Evolutionary conservation across 2,888 invertebrate species (phyloP), one percentile per base, ranked within the genome.

Genomic region (Mechanitis messenoides): DNA sequence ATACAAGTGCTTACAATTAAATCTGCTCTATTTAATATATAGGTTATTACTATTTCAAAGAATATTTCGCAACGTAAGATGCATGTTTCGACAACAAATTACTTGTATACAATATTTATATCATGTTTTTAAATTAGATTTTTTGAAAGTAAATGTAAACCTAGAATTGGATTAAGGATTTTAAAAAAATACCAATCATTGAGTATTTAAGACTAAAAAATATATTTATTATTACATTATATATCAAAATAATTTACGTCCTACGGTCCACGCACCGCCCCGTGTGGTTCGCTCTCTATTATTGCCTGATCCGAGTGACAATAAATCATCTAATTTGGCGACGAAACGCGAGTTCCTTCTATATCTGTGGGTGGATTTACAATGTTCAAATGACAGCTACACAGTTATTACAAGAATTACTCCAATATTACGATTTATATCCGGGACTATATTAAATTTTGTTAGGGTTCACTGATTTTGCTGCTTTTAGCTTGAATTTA

Each of bases 271-370:
- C 50, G 58, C 59, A 58, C 3, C 57, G n/a, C 47, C 57, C 45
- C 33, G 62, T 67, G 68, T 67, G 63, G 1, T 33, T 5, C 45
- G 45, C 50, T 31, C 55, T 62, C 56, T 54, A 66, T 69, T 69
- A 74, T 76, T 74, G 69, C 73, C 70, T 77, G 78, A 84, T 84
- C 80, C 77, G 71, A 74, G 75, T 83, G 82, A 86, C 82, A 87
- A 88, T 89, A 88, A 89, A 89, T 89, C 88, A 87, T 83, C 75
- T 87, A 86, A 88, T 88, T 87, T 86, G 80, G 85, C 83, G 84
- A 79, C 80, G 79, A 79, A 81, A 80, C 74, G 77, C 78, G 80
- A 74, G 79, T 79, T 81, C 79, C 75, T 76, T 71, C 70, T 74
- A 70, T 20, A 20, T 74, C 74, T 63, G 71, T 73, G 79, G 77